phyloP scores from a whole-genome alignment of 2,797 vertebrate genomes.

The Silurus lanzhouensis region DNA sequence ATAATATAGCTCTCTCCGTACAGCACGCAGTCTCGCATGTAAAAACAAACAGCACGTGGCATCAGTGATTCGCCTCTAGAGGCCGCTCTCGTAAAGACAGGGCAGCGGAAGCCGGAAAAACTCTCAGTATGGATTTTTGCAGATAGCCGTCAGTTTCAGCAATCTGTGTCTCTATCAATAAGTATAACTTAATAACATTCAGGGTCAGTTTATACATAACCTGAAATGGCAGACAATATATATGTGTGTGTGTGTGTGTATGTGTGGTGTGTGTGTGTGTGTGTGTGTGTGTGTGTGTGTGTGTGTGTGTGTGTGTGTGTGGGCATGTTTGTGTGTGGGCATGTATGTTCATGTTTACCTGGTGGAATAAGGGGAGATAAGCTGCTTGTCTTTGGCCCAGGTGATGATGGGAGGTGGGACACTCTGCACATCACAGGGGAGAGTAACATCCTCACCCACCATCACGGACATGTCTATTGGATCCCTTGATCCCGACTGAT shows the following conservation, averaged over 20 bases:
- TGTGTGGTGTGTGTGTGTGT: constrained; percentile 17
- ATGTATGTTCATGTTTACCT: constrained; percentile 74
- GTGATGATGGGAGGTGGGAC: constrained; percentile 88
- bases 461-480: constrained; percentile 78
- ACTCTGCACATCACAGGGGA: constrained; percentile 91
- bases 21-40: too few species aligned
- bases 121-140: too few species aligned
- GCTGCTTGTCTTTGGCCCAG: constrained; percentile 91
- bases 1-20: too few species aligned
- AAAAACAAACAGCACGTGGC: too few species aligned
- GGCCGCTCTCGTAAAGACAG: too few species aligned
- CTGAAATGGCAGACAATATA: too few species aligned
- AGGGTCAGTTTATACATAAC: background rate
- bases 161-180: too few species aligned
- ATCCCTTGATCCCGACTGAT: constrained; percentile 65
- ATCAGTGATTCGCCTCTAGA: too few species aligned
- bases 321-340: background rate
- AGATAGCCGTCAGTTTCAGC: too few species aligned
- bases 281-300: background rate
- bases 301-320: constrained; percentile 21
- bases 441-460: constrained; percentile 81
- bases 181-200: too few species aligned
- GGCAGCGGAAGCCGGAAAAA: too few species aligned
- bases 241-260: background rate
- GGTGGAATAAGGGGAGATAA: constrained; percentile 91